Conservation (phyloP, 35 echinoderm and acorn worm species). For the Lytechinus variegatus region DNA sequence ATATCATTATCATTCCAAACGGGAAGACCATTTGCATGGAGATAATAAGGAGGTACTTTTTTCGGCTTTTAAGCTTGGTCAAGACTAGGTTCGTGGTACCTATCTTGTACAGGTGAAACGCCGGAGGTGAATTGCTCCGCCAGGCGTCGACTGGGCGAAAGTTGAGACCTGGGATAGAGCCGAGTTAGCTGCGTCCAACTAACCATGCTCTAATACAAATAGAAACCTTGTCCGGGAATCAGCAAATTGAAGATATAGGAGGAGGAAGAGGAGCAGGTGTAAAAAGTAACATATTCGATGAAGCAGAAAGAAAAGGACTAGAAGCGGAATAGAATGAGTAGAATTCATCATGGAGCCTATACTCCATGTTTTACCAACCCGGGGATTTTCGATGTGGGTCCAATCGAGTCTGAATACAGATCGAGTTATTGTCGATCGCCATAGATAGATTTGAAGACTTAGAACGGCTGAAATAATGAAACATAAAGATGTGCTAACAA, state of each 20-base stretch:
- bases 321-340: neutral
- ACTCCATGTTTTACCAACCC: too few relatives aligned
- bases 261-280: neutral
- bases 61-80: neutral
- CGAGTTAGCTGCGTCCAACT: slow-evolving; percentile 17
- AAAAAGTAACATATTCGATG: neutral
- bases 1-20: too few relatives aligned
- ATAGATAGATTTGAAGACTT: too few relatives aligned
- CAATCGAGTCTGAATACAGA: too few relatives aligned
- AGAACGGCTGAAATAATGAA: too few relatives aligned
- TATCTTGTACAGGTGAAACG: slow-evolving; percentile 18
- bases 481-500: too few relatives aligned
- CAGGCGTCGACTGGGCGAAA: neutral
- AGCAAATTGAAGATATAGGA: slow-evolving; percentile 11
- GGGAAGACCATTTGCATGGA: too few relatives aligned
- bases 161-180: neutral
- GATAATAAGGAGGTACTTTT: too few relatives aligned
- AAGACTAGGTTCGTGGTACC: neutral
- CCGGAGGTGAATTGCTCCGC: slow-evolving; percentile 31
- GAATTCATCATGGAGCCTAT: neutral
- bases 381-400: too few relatives aligned
- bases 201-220: neutral
- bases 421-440: too few relatives aligned
- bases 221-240: neutral
- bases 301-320: neutral